Evolutionary conservation across 2,888 invertebrate species (phyloP), one percentile per base, ranked within the genome.

Genomic region (Eupithecia tripunctaria): DNA sequence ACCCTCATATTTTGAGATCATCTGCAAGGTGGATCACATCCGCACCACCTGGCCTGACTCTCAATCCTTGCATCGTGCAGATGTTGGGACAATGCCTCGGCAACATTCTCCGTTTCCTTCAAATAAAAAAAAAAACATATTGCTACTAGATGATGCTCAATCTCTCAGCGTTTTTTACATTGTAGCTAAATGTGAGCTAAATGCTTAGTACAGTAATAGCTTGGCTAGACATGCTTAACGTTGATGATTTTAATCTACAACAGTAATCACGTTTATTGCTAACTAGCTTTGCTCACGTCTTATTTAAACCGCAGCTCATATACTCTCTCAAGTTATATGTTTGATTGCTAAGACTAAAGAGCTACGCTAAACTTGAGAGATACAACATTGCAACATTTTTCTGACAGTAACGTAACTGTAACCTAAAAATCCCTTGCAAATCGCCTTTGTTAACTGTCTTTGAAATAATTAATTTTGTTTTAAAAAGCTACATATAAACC

Each of bases 181-280:
- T 47, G 47, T 47, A 47, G n/a, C 47, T 47, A 60, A 59, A 29
- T 60, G 60, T 29, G n/a, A 47, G n/a, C 47, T 47, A 60, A 59
- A 29, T 60, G 60, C 60, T 59, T 59, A 29, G 18, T 25, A 27
- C 4, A 21, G 14, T 25, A 56, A 25, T 4, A 21, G 51, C 51
- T 51, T 56, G 56, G 21, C 25, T 56, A 56, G 25, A 25, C 25
- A 25, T 56, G 56, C 25, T 56, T 56, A 14, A 56, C 12, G 56
- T 56, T 56, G 56, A 25, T 56, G 56, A 56, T 56, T 56, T 56
- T 56, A 25, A 56, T 56, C 56, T 25, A 14, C 21, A 56, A 56
- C 21, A 25, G 56, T 56, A 56, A 56, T 56, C 56, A 56, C 56
- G 56, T 25, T 25, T 56, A 56, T 25, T 56, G 14, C 25, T 25